Base-by-base conservation (phyloP, 2,797 vertebrate species). In the Adelosebastes latens region DNA sequence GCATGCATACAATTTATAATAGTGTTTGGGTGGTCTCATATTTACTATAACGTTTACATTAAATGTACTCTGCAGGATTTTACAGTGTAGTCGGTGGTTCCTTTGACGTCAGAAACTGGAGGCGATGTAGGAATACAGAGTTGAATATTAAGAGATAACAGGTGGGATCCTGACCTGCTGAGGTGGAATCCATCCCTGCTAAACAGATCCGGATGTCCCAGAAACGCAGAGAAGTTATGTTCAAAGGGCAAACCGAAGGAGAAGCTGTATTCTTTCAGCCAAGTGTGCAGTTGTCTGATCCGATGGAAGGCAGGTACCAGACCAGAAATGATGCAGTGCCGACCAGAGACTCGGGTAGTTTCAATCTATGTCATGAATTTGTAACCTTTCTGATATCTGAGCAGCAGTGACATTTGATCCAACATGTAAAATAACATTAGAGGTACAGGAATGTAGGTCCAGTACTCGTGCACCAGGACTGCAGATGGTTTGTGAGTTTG, bases 401-500 rank as follows among this genome's bases (percentile, higher is more conserved):
- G 8, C 22, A 55, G 25, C 25, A 22, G 8, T 27, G 24, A 55
- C 18, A 22, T 42, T 36, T 16, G 24, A 59, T 5, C n/a, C 4
- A 32, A 59, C 27, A 32, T 59, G 22, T 20, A 31, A n/a, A 46
- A 9, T 16, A 25, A 68, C n/a, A 46, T 3, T 2, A 13, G 60
- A 36, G 39, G 27, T 16, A 64, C 11, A 29, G 31, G 56, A 62
- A 22, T 62, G 3, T 22, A 36, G 2, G 55, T 59, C 36, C 53
- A 49, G 36, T 3, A 12, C 49, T 46, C 5, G 1, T 46, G 49
- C 67, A 71, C 25, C 29, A 56, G 42, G 25, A 20, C 66, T 24
- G 42, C 75, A 77, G 42, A 63, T 42, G 32, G 31, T 24, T 77
- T 53, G 34, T 36, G 64, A 49, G 39, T 68, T 61, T 69, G 75